Evolutionary conservation across 1,140 invertebrate species (phyloP).

Genomic region (Geopemphigus sp.): DNA sequence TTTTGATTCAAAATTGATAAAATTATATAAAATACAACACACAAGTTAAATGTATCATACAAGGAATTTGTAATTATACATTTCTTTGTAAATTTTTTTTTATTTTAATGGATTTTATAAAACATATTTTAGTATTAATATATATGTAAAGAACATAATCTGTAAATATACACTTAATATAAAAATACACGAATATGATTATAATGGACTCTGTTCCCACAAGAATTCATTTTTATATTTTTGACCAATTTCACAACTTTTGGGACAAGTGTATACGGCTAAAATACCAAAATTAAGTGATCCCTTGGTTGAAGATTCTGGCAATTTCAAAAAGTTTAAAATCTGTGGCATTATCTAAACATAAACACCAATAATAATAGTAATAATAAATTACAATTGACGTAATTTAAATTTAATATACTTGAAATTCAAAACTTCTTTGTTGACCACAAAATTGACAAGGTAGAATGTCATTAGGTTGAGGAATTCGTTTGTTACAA

Average conservation of each 20-base stretch:
- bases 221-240: conserved; percentile 75
- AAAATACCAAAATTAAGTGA: conserved; percentile 89
- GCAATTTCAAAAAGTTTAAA: conserved; percentile 70
- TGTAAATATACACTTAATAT: no score
- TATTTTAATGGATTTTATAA: no score
- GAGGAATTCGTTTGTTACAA: conserved; percentile 59
- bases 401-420: conserved; percentile 54
- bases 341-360: conserved; percentile 88
- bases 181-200: not conserved
- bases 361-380: conserved; percentile 49
- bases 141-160: no score
- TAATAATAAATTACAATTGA: conserved; percentile 41
- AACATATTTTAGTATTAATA: no score
- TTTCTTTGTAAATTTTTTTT: no score
- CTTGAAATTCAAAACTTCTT: conserved; percentile 90
- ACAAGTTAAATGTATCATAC: no score
- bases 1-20: no score
- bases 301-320: conserved; percentile 61
- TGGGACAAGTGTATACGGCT: conserved; percentile 79
- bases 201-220: conserved; percentile 77
- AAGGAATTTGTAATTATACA: no score
- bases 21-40: no score
- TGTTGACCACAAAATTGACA: conserved; percentile 73
- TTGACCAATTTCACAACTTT: conserved; percentile 67
- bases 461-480: conserved; percentile 63